Conservation (phyloP, 2,113 vertebrate species). For the Caloenas nicobarica region DNA sequence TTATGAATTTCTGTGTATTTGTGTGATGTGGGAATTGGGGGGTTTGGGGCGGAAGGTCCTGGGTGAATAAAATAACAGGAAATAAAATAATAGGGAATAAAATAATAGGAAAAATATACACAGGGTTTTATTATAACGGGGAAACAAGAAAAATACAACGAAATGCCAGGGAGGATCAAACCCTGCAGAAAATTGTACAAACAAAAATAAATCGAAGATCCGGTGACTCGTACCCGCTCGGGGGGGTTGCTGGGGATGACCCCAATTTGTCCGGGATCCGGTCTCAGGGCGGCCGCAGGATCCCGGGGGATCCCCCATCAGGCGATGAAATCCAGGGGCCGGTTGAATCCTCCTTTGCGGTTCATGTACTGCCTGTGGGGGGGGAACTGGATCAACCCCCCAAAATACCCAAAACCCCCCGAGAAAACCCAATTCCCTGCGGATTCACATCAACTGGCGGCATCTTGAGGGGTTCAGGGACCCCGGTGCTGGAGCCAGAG, state of each 20-base stretch:
- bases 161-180: neutral
- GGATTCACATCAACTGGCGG: too few species aligned
- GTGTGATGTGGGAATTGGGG: fast-evolving
- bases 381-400: too few species aligned
- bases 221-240: neutral
- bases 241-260: constrained; percentile 17
- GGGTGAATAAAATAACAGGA: too few species aligned
- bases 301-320: constrained; percentile 29
- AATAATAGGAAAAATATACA: neutral
- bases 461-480: too few species aligned
- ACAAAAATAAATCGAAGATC: neutral
- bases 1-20: neutral
- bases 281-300: too few species aligned
- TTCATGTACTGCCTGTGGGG: constrained; percentile 95
- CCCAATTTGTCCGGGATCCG: neutral
- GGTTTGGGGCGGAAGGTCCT: neutral
- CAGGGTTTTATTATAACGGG: neutral
- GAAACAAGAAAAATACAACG: neutral
- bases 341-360: constrained; percentile 98
- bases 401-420: too few species aligned
- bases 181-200: neutral
- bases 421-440: too few species aligned
- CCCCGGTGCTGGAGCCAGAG: too few species aligned
- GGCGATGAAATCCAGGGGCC: constrained; percentile 97
- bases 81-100: neutral